Conservation (phyloP, 2,113 vertebrate species). For the Reinhardtius hippoglossoides region DNA sequence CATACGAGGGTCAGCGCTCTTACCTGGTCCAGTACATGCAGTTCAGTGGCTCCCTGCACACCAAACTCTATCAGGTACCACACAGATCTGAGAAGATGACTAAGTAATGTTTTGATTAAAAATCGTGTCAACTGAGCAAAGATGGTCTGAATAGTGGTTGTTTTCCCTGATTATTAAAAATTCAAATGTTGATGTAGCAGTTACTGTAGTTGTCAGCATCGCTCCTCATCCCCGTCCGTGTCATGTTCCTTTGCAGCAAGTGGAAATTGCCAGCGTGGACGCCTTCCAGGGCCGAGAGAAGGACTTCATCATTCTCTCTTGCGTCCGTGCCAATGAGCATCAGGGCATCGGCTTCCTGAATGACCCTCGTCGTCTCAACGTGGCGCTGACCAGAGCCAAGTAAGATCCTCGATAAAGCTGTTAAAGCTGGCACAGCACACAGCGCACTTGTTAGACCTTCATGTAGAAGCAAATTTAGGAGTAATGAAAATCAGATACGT, state of each 20-base stretch:
- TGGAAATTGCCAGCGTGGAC: slow-evolving; percentile 98
- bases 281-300: slow-evolving; percentile 99
- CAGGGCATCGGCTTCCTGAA: slow-evolving; percentile 98
- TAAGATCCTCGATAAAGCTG: slow-evolving; percentile 50
- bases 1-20: slow-evolving; percentile 96
- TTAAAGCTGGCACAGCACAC: not conserved
- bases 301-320: slow-evolving; percentile 98
- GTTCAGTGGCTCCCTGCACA: slow-evolving; percentile 98
- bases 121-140: not conserved
- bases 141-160: not conserved
- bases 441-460: not conserved
- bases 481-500: not conserved
- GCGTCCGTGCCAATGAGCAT: slow-evolving; percentile 96
- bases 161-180: not conserved
- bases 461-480: not conserved
- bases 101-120: not conserved
- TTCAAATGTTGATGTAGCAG: not conserved
- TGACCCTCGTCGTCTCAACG: slow-evolving; percentile 96
- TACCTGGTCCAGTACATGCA: slow-evolving; percentile 99
- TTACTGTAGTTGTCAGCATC: not conserved
- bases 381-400: slow-evolving; percentile 96
- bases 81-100: not conserved
- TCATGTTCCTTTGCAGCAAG: slow-evolving; percentile 84
- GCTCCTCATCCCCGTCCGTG: not conserved
- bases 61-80: slow-evolving; percentile 97